Conservation (phyloP, 2,797 vertebrate genomes). For the Chloroceryle inda region DNA sequence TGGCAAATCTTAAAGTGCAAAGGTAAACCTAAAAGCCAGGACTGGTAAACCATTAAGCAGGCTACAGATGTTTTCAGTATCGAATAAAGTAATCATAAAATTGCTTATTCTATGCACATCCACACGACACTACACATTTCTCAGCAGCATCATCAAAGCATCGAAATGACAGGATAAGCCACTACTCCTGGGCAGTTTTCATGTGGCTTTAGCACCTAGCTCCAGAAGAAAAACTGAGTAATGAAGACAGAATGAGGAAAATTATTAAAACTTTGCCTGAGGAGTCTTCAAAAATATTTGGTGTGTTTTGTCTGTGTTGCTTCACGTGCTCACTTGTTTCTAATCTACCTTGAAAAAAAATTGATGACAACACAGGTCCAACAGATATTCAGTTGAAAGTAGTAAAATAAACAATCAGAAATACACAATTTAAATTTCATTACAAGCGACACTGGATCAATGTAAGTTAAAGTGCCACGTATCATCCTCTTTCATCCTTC, state of each 20-base stretch:
- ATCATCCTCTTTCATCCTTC: neutral
- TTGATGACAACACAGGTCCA: neutral
- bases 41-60: neutral
- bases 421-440: neutral
- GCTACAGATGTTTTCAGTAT: neutral
- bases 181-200: conserved; percentile 3
- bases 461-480: neutral
- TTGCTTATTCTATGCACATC: neutral
- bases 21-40: conserved; percentile 21
- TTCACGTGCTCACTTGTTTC: neutral
- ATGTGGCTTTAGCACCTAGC: neutral
- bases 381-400: neutral
- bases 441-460: neutral
- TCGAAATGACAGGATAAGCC: neutral
- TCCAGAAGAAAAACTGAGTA: neutral
- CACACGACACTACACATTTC: neutral
- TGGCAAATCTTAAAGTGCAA: neutral
- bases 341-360: neutral
- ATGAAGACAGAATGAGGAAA: neutral
- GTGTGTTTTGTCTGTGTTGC: neutral
- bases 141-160: neutral
- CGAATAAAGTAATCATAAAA: neutral
- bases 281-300: neutral
- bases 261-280: neutral
- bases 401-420: neutral